Percentiles rank a stretch among this genome's conserved stretches.
These are phyloP conservation scores for Boleophthalmus pectinirostris DNA, from an alignment of 2,113 vertebrate species.

Conservation along the genomic window DNA sequence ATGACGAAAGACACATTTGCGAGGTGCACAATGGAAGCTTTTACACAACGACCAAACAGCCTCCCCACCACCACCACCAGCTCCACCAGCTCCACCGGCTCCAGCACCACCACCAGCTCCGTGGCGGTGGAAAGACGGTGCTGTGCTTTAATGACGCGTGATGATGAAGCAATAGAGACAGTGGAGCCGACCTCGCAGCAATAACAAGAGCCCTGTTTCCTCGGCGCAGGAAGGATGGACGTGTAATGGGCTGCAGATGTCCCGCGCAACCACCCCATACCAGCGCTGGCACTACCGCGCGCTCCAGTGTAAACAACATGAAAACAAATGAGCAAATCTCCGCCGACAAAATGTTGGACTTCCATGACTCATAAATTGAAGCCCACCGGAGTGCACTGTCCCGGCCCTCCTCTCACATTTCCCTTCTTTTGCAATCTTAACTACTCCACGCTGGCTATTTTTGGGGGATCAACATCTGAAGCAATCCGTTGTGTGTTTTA, in stretches of 20 bases:
- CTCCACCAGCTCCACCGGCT: no score
- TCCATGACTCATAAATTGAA: constrained; percentile 13
- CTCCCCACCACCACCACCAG: no score
- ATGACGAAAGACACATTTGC: not conserved
- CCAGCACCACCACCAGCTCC: no score
- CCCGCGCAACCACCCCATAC: not conserved
- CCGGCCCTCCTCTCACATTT: constrained; percentile 15
- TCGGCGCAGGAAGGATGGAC: constrained; percentile 23
- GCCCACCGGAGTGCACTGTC: constrained; percentile 3
- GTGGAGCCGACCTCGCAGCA: constrained; percentile 37
- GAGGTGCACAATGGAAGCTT: not conserved
- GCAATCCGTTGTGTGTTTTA: constrained; percentile 27
- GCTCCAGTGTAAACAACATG: not conserved
- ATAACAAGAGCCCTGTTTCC: constrained; percentile 36
- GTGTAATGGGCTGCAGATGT: constrained; percentile 48
- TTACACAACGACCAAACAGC: not conserved
- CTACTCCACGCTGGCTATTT: constrained; percentile 22
- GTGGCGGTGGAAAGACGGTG: constrained; percentile 5
- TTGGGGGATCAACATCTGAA: constrained; percentile 10
- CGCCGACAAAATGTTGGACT: not conserved
- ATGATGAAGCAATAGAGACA: constrained; percentile 36
- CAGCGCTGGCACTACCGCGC: not conserved
- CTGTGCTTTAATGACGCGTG: not conserved
- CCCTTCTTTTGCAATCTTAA: constrained; percentile 38
- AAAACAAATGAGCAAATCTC: not conserved